phyloP scores from a whole-genome alignment of 2,113 vertebrate genomes.

The Mellivora capensis region DNA sequence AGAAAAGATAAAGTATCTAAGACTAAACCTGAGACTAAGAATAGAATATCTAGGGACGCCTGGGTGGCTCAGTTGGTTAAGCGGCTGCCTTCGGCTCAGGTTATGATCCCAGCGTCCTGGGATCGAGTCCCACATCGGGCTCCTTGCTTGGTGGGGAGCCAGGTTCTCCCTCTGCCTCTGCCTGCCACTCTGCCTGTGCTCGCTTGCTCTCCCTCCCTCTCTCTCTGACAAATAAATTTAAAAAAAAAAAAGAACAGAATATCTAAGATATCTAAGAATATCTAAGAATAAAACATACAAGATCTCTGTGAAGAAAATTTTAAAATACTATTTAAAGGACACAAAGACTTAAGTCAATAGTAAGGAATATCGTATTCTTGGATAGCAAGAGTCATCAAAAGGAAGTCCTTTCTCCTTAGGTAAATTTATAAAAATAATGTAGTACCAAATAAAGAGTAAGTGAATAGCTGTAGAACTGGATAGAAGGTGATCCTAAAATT shows the following conservation, averaged over 20 bases:
- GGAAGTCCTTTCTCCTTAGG: neutral
- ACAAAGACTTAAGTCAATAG: neutral
- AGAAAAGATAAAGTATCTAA: neutral
- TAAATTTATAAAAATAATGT: conserved; percentile 3
- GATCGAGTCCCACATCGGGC: no score
- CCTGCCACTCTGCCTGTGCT: no score
- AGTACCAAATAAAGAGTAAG: neutral
- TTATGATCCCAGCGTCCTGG: no score
- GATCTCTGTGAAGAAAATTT: neutral
- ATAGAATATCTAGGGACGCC: neutral
- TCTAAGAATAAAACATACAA: neutral
- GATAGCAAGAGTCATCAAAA: neutral
- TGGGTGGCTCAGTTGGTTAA: no score
- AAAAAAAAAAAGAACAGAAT: neutral
- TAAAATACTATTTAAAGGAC: neutral
- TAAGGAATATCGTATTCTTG: neutral
- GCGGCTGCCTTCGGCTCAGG: no score
- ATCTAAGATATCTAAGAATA: neutral
- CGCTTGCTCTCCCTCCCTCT: no score
- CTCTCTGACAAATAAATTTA: no score
- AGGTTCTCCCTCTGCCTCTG: no score
- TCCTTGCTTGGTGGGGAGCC: no score
- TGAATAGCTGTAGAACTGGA: neutral
- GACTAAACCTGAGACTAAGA: neutral
- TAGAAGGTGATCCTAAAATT: neutral